A percentile compares a stretch with the other conserved stretches of the same genome.
These are phyloP conservation scores for Apostichopus leukothele DNA, from an alignment of 53 echinoderm and acorn worm genomes.

Conservation along the genomic window DNA sequence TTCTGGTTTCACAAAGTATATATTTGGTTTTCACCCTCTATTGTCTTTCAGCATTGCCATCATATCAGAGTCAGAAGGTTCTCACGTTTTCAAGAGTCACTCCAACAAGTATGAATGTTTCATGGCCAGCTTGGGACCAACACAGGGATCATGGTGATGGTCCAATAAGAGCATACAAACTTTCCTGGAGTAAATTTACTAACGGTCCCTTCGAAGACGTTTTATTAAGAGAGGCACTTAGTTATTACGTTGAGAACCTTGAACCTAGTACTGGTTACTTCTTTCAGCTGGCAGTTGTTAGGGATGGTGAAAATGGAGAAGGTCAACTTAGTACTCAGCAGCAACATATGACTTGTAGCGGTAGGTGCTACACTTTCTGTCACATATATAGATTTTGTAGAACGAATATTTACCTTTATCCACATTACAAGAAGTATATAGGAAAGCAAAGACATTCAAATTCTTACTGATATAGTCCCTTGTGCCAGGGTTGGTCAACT, in stretches of 20 bases:
- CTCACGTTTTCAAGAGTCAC: background rate
- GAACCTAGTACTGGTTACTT: background rate
- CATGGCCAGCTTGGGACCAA: background rate
- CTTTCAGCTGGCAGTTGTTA: background rate
- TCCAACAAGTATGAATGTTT: background rate
- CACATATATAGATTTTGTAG: no score
- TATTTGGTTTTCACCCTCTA: no score
- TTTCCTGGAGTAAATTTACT: background rate
- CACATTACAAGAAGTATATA: no score
- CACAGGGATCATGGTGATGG: background rate
- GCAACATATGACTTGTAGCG: background rate
- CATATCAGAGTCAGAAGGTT: background rate
- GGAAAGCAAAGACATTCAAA: no score
- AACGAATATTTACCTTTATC: no score
- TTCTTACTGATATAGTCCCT: no score
- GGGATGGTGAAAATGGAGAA: background rate
- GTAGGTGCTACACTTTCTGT: background rate
- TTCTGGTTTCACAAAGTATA: no score
- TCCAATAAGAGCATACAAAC: background rate
- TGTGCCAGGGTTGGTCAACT: no score
- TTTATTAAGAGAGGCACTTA: background rate
- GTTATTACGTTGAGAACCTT: background rate
- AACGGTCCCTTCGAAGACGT: background rate
- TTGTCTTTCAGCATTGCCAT: background rate
- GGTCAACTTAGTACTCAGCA: background rate